Evolutionary conservation across 2,888 invertebrate genomes (phyloP).

Genomic region (Lasius platythorax): DNA sequence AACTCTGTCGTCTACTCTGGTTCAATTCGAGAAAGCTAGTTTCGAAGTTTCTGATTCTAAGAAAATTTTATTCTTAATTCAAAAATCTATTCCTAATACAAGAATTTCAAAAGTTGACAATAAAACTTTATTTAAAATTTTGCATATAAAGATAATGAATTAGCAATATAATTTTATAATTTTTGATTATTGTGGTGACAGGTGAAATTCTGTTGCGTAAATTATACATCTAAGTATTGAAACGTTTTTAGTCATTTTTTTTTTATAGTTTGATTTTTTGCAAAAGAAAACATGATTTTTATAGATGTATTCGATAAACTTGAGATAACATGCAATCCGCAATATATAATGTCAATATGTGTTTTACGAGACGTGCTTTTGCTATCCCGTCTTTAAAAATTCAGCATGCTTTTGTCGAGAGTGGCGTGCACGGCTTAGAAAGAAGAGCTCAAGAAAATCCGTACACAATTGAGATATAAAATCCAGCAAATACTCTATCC

Average conservation of each 20-base stretch:
- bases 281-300: not conserved
- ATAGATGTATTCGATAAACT: not conserved
- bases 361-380: not conserved
- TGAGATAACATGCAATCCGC: not conserved
- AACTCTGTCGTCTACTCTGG: not conserved
- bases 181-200: not conserved
- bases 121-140: not conserved
- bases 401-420: conserved; percentile 30
- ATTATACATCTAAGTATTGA: not conserved
- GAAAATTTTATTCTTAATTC: not conserved
- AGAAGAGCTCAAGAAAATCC: conserved; percentile 43
- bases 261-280: not conserved
- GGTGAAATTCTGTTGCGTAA: not conserved
- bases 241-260: not conserved
- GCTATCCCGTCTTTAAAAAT: conserved; percentile 25
- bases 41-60: not conserved
- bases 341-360: not conserved
- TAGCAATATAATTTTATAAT: not conserved
- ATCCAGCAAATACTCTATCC: not conserved
- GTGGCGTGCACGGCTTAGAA: conserved; percentile 17
- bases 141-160: not conserved
- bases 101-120: not conserved
- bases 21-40: not conserved
- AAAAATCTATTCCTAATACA: not conserved
- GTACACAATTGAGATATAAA: conserved; percentile 22